Evolutionary conservation across 2,888 invertebrate species (phyloP).

Genomic region (Diaprepes abbreviatus): DNA sequence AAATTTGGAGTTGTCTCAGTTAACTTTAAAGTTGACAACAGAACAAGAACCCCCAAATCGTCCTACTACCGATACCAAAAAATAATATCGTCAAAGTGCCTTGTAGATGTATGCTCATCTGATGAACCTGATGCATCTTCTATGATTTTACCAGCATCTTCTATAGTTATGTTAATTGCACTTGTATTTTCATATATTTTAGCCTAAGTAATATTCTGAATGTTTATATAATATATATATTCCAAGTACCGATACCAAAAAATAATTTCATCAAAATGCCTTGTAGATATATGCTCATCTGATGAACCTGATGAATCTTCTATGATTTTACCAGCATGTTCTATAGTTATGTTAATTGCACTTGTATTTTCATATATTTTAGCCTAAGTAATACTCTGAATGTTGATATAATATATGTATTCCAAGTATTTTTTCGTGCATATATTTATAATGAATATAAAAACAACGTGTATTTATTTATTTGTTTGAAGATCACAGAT

Average conservation of each 20-base stretch:
- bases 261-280: not conserved
- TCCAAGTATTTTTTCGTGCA: too few species aligned
- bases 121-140: not conserved
- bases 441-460: too few species aligned
- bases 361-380: not conserved
- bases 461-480: too few species aligned
- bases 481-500: too few species aligned
- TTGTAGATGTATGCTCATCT: not conserved
- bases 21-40: slow-evolving; percentile 10
- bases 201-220: too few species aligned
- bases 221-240: too few species aligned
- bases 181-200: not conserved
- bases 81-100: not conserved
- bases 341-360: not conserved
- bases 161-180: not conserved
- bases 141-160: not conserved
- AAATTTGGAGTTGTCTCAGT: slow-evolving; percentile 31
- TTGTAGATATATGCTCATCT: slow-evolving; percentile 1
- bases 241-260: slow-evolving; percentile 27
- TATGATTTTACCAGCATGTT: not conserved
- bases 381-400: too few species aligned
- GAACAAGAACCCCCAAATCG: slow-evolving; percentile 23
- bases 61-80: slow-evolving; percentile 23
- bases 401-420: too few species aligned
- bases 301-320: not conserved